Percentiles rank a stretch among this genome's conserved stretches.
Evolutionary conservation across 2,113 vertebrate genomes (phyloP).

Genomic region (Coptodon bakossiorum): DNA sequence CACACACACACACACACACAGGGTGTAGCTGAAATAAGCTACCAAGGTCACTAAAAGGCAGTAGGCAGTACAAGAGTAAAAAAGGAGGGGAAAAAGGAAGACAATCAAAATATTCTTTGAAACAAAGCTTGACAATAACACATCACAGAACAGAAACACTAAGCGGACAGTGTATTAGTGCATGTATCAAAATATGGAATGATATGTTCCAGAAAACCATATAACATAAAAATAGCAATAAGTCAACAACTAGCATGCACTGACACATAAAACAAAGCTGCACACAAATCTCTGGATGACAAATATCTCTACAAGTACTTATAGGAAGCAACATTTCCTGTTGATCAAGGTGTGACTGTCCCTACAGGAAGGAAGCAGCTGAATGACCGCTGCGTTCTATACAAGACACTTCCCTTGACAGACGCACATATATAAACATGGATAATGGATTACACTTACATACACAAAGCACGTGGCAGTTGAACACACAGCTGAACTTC

Average conservation of each 20-base stretch:
- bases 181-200: not conserved
- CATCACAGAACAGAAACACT: not conserved
- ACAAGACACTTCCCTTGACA: not conserved
- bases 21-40: not conserved
- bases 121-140: not conserved
- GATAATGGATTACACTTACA: not conserved
- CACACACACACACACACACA: not conserved
- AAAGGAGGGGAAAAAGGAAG: not conserved
- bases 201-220: not conserved
- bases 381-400: not conserved
- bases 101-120: not conserved
- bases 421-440: not conserved
- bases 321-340: not conserved
- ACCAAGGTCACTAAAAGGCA: not conserved
- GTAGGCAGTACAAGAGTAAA: not conserved
- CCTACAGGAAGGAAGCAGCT: conserved; percentile 22
- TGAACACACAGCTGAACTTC: not conserved
- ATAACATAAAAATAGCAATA: not conserved
- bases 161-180: not conserved
- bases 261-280: not conserved
- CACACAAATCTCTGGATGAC: not conserved
- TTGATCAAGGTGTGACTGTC: not conserved
- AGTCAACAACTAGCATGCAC: not conserved
- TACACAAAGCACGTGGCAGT: not conserved
- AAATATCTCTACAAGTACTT: not conserved